Base-by-base conservation (phyloP, 2,888 invertebrate genomes). In the Acanthopleura granulata region DNA sequence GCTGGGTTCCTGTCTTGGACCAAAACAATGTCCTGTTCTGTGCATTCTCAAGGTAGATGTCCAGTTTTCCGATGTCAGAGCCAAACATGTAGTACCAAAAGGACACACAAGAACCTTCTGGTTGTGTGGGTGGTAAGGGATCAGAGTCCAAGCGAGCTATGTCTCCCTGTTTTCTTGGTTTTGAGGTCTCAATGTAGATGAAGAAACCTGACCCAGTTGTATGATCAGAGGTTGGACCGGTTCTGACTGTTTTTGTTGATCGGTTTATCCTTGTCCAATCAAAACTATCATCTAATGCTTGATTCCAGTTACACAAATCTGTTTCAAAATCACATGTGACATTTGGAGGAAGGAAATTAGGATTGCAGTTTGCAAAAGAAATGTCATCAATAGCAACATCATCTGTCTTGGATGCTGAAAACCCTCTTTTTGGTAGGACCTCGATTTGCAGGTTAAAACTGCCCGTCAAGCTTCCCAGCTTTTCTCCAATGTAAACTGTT, bases 91-190 rank as follows among this genome's bases (percentile, higher is more conserved):
- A 84, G 75, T 87, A 88, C 86, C 87, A 89, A 82, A 88, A 88
- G 14, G 82, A 80, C 16, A 89, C 74, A 75, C 89, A 89, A 74
- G 81, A 82, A 22, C 87, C 87, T 25, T 70, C 40, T 0, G 75
- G 29, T 30, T 76, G 72, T 16, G 87, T 87, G 27, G 87, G 87
- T 40, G 86, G 79, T 40, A 86, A 76, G 16, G 75, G 74, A 4
- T 83, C 81, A 27, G 83, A 85, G n/a, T 81, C 76, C 11, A 88
- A 76, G 77, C 92, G 88, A 0, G 93, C 93, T 62, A 89, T 88
- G 82, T 93, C 93, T 1, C 93, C 93, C 9, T 92, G 92, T 78
- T 92, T 86, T 73, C 93, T 88, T 0, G 93, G 93, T 79, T 91
- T 92, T 4, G 92, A 91, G 0, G 93, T 81, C 77, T 87, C 87